Conservation (phyloP, 2,797 vertebrate species). For the Limosa lapponica region DNA sequence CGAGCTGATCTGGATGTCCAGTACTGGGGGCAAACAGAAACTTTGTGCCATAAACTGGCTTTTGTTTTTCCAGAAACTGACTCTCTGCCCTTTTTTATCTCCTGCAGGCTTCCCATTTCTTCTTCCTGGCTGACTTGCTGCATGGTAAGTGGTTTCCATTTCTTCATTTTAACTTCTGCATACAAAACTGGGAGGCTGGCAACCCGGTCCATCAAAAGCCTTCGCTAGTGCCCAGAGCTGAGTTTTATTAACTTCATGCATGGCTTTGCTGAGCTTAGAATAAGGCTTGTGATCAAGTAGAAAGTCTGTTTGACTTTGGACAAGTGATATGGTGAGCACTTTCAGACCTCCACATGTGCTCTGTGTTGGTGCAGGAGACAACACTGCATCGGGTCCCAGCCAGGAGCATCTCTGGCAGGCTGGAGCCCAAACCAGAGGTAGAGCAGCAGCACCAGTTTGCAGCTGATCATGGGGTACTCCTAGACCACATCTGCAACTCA, state of each 20-base stretch:
- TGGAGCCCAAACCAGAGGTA: background rate
- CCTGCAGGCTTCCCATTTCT: background rate
- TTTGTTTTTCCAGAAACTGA: background rate
- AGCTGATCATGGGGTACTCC: background rate
- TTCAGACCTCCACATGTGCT: background rate
- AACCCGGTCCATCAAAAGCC: background rate
- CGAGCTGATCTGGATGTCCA: background rate
- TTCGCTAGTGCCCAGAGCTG: background rate
- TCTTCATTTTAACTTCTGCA: background rate
- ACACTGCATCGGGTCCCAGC: rapidly evolving
- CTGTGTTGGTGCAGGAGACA: background rate
- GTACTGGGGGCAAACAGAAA: background rate
- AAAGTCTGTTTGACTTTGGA: background rate
- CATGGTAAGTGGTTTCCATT: constrained; percentile 21
- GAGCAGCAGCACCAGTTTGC: background rate
- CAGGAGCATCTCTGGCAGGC: background rate
- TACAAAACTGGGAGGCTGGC: background rate
- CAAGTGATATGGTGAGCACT: background rate
- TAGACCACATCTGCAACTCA: background rate
- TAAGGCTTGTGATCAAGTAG: background rate
- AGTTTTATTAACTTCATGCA: background rate
- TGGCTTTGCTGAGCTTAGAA: background rate
- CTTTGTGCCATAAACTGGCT: background rate
- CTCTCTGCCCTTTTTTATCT: background rate
- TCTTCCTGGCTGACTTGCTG: background rate